Evolutionary conservation across 2,888 invertebrate genomes (phyloP), one percentile per base, ranked within the genome.

Genomic region (Abrostola tripartita): DNA sequence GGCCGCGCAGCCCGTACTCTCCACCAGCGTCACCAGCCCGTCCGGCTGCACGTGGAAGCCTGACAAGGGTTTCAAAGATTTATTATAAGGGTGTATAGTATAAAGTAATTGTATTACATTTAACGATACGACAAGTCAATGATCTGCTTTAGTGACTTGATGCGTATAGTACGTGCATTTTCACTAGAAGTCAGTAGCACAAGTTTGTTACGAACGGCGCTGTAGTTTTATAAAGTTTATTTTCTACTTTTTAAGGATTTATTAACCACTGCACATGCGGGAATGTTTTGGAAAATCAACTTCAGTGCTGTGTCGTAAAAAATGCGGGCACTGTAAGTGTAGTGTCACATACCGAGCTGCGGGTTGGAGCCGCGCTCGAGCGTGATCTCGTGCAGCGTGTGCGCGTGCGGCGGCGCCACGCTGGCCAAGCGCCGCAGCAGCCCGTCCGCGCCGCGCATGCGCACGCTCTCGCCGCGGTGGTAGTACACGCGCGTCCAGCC

Each of bases 11-110:
- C 94, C 95, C 7, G 93, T 93, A 61, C 89, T 84, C 76, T 98
- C 98, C n/a, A 99, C 98, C 83, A 98, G 97, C 5, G 98, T 98
- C 38, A 99, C 98, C 36, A 99, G 96, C 5, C 99, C 99, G 89
- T 98, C 98, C 12, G 98, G 97, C 85, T 98, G 98, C 42, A 98
- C 98, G 90, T 98, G 97, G 90, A 98, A 98, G 11, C 98, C 98
- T 95, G 76, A 1, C n/a, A 8, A 7, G 6, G 0, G 0, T 14
- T 49, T 10, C 49, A 10, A 9, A 0, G 12, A 12, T 40, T 10
- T 5, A n/a, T 10, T 8, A 35, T 35, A 11, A 50, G 5, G 5
- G 8, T 9, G 10, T 47, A 12, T 14, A 24, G 24, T 24, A 24
- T 24, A 47, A 12, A 47, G 12, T 47, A 12, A 5, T 6, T 6